Conservation (phyloP, 2,797 vertebrate genomes). For the Phaenicophaeus curvirostris region DNA sequence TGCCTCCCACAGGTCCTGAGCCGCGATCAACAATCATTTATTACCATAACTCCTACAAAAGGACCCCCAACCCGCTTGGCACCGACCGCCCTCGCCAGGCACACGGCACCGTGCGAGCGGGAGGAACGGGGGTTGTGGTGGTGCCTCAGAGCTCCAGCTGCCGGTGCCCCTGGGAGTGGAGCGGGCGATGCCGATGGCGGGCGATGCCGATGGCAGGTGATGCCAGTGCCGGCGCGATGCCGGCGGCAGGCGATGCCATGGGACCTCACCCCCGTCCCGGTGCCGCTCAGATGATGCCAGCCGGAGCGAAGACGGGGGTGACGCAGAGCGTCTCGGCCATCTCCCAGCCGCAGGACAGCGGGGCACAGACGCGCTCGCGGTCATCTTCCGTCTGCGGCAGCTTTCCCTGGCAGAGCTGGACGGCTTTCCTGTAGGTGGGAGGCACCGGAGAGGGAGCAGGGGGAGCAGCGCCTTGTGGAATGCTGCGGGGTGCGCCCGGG, state of each 20-base stretch:
- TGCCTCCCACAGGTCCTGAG: rapidly evolving
- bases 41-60: neutral
- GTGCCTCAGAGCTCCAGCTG: constrained; percentile 29
- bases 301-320: constrained; percentile 65
- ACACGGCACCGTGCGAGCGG: neutral
- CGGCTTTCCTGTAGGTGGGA: constrained; percentile 66
- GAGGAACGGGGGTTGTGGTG: constrained; percentile 70
- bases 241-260: neutral
- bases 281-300: constrained; percentile 76
- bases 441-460: neutral
- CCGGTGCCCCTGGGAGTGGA: constrained; percentile 24
- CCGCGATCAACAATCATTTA: rapidly evolving
- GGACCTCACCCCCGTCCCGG: neutral
- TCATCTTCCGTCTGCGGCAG: constrained; percentile 36
- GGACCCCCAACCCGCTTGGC: neutral
- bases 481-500: rapidly evolving
- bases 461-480: neutral
- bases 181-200: neutral
- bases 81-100: rapidly evolving
- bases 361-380: constrained; percentile 64
- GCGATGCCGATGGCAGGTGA: too few relatives aligned
- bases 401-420: constrained; percentile 65
- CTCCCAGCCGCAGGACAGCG: constrained; percentile 79
- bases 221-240: too few relatives aligned
- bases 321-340: constrained; percentile 73